Evolutionary conservation across 2,888 invertebrate genomes (phyloP).

Genomic region (Hipparchia semele): DNA sequence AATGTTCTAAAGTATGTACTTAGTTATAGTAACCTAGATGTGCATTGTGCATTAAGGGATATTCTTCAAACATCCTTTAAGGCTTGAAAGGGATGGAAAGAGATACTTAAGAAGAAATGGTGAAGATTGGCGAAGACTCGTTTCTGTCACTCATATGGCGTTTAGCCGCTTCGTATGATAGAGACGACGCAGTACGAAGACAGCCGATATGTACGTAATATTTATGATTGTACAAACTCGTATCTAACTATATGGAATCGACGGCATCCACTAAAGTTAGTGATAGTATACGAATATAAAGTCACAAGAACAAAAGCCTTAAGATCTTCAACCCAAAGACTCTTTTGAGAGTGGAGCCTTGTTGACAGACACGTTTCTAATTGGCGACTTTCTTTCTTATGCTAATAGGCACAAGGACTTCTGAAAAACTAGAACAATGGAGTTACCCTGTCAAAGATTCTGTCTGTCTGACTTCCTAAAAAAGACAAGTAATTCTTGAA

Average conservation of each 20-base stretch:
- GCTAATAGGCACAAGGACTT: slow-evolving; percentile 1
- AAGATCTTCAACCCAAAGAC: background rate
- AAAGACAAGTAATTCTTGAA: background rate
- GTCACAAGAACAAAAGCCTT: slow-evolving; percentile 2
- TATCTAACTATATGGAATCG: background rate
- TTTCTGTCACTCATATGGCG: too few relatives aligned
- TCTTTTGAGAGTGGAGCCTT: background rate
- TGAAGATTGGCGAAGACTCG: too few relatives aligned
- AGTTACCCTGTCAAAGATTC: background rate
- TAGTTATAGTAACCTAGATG: too few relatives aligned
- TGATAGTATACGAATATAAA: background rate
- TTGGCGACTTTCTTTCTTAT: slow-evolving; percentile 9
- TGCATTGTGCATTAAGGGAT: too few relatives aligned
- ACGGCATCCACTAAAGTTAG: background rate
- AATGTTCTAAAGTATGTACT: too few relatives aligned
- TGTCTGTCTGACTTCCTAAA: background rate
- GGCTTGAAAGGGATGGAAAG: too few relatives aligned
- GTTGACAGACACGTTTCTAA: slow-evolving; percentile 11
- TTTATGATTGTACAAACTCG: too few relatives aligned
- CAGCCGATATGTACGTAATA: too few relatives aligned
- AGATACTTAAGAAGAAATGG: too few relatives aligned
- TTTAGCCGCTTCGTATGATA: too few relatives aligned
- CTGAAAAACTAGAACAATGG: background rate
- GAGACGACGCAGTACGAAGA: too few relatives aligned
- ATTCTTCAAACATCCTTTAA: too few relatives aligned